Evolutionary conservation across 2,888 invertebrate genomes (phyloP).

Genomic region (Coremacera marginata): DNA sequence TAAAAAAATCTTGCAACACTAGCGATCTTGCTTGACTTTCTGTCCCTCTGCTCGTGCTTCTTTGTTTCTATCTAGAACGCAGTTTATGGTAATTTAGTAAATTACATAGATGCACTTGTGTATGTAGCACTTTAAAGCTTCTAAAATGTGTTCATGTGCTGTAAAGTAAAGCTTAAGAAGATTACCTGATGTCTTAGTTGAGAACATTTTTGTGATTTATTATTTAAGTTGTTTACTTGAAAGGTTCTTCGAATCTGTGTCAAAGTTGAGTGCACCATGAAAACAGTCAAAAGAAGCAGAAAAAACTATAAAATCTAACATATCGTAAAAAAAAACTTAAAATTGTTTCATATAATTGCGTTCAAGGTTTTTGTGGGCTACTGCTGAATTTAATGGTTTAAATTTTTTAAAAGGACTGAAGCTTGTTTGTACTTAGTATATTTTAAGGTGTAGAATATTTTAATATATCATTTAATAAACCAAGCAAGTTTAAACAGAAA

Average conservation of each 20-base stretch:
- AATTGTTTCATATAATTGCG: constrained; percentile 52
- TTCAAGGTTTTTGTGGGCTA: constrained; percentile 12
- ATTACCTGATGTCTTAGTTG: background rate
- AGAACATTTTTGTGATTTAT: constrained; percentile 11
- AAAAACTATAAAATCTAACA: constrained; percentile 40
- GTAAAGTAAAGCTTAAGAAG: background rate
- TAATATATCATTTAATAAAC: no score
- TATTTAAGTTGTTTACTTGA: constrained; percentile 14
- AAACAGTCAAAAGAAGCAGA: background rate
- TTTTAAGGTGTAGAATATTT: no score
- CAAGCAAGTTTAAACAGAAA: no score
- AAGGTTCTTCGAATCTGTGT: constrained; percentile 53
- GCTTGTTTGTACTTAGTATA: no score
- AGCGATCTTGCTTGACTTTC: background rate
- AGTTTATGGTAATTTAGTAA: constrained; percentile 14
- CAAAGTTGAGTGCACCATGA: constrained; percentile 53
- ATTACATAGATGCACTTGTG: background rate
- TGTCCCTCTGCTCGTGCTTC: background rate
- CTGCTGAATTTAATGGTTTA: background rate
- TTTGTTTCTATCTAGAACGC: constrained; percentile 8
- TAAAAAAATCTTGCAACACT: no score
- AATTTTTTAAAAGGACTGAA: background rate
- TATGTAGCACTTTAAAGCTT: background rate
- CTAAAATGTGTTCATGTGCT: background rate
- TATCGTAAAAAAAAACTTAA: constrained; percentile 59